Base-by-base conservation (phyloP, 2,888 invertebrate species). In the Baccha elongata region DNA sequence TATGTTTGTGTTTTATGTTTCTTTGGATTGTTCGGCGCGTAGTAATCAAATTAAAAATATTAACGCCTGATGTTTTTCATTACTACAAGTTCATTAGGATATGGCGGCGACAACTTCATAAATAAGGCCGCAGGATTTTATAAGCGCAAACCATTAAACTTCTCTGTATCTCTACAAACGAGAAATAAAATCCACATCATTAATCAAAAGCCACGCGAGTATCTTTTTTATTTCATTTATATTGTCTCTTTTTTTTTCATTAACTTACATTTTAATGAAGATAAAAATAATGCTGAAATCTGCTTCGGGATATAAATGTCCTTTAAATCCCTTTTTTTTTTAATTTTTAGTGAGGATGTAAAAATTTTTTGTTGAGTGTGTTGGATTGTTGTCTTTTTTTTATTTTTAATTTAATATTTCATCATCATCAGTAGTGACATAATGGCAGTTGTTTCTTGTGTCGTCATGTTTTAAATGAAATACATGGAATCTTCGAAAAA, bases 161-260 rank as follows among this genome's bases (percentile, higher is more conserved):
- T n/a, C n/a, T n/a, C n/a, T n/a, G n/a, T n/a, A n/a, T n/a, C n/a
- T n/a, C n/a, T 58, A 53, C 60, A 48, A 64, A 58, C 58, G 68
- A 44, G 42, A 40, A 48, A 29, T 72, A 72, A 72, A 83, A 76
- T 83, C 72, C 76, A 17, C 53, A 72, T 83, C 81, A 83, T 83
- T 76, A 83, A 83, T 83, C 81, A 83, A 76, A 76, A 76, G 71
- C 71, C 76, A 83, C 60, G 76, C 52, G 42, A 83, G 72, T 72
- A 55, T 72, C 72, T 67, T 72, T 81, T 81, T 76, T 69, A 80
- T 74, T 64, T 80, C 74, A 40, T 81, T 81, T 65, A 75, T 44
- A 69, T 64, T 75, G 42, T 75, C 62, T 19, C n/a, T 37, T 8
- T 79, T 74, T 44, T 50, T n/a, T 40, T 64, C 52, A 73, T 76